Conservation (phyloP, 2,888 invertebrate genomes). For the Aplocera efformata region DNA sequence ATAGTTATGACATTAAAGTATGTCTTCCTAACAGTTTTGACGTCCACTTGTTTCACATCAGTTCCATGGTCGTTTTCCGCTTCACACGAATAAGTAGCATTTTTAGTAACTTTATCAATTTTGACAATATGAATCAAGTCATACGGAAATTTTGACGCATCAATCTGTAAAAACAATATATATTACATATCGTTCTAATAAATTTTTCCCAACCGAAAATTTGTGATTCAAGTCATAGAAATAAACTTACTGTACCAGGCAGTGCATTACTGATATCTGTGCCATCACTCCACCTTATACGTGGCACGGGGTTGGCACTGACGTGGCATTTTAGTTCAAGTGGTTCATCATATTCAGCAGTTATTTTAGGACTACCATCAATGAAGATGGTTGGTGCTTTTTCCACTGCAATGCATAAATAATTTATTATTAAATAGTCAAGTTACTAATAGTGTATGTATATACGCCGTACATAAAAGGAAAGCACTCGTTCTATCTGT, state of each 20-base stretch:
- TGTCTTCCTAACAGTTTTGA: too few relatives aligned
- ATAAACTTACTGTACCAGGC: slow-evolving; percentile 2
- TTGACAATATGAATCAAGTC: slow-evolving; percentile 2
- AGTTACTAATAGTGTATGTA: too few relatives aligned
- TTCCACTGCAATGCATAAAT: slow-evolving; percentile 4
- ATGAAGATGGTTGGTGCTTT: slow-evolving; percentile 1
- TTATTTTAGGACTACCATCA: not conserved
- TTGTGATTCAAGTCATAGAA: too few relatives aligned
- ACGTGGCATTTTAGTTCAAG: slow-evolving; percentile 6
- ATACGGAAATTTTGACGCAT: not conserved
- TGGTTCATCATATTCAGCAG: not conserved
- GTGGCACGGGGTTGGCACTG: slow-evolving; percentile 1
- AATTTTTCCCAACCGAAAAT: too few relatives aligned
- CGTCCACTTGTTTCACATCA: not conserved
- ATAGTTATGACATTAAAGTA: slow-evolving; percentile 1
- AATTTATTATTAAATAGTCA: not conserved
- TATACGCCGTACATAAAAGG: too few relatives aligned
- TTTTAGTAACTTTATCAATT: slow-evolving; percentile 5
- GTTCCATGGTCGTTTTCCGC: slow-evolving; percentile 7
- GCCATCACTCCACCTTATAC: slow-evolving; percentile 7
- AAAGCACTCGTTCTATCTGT: too few relatives aligned
- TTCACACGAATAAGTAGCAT: slow-evolving; percentile 6
- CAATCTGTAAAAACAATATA: slow-evolving; percentile 1
- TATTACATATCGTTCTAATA: too few relatives aligned
- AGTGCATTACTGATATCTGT: not conserved